Base-by-base conservation (phyloP, 1,140 invertebrate species). In the Drosophila truncata region DNA sequence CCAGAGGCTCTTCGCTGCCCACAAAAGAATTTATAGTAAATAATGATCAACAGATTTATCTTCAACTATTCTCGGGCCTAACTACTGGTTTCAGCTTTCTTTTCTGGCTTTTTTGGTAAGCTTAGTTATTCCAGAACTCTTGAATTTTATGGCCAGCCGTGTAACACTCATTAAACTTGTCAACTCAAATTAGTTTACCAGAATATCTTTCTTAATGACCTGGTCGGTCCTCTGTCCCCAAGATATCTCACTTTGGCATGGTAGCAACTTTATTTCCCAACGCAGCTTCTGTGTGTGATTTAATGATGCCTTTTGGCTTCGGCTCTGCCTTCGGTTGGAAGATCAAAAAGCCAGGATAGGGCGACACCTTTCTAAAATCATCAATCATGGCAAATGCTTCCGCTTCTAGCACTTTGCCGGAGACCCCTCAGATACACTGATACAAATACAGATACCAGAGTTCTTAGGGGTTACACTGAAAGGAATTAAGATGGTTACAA, bases 381-480 rank as follows among this genome's bases (percentile, higher is more conserved):
- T 85, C 78, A 85, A 85, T 85, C 82, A 86, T 69, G 39, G 55
- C 41, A 62, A 64, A 80, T 77, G 82, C 78, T 84, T 85, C 82
- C 80, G 78, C 80, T 77, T 31, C 62, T 47, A 77, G 62, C 63
- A n/a, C 23, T 42, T 55, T 25, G 27, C 35, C 20, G 18, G 18
- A 59, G 31, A 27, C 23, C 18, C n/a, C 27, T 16, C 16, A 39
- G 64, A 71, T 46, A 49, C 29, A 31, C 23, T 31, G 66, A 72
- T 83, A 66, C 63, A 62, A 41, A 70, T 27, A 47, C 41, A 55
- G 25, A 33, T 44, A 54, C 20, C 29, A 18, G 18, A n/a, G 23
- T 35, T 8, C 18, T 18, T 14, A 10, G 5, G 14, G 8, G n/a
- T 11, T 25, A 20, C 63, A 65, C 37, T 23, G 29, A 29, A 25